phyloP scores from a whole-genome alignment of 2,888 invertebrate genomes.

The Pandemis heparana region DNA sequence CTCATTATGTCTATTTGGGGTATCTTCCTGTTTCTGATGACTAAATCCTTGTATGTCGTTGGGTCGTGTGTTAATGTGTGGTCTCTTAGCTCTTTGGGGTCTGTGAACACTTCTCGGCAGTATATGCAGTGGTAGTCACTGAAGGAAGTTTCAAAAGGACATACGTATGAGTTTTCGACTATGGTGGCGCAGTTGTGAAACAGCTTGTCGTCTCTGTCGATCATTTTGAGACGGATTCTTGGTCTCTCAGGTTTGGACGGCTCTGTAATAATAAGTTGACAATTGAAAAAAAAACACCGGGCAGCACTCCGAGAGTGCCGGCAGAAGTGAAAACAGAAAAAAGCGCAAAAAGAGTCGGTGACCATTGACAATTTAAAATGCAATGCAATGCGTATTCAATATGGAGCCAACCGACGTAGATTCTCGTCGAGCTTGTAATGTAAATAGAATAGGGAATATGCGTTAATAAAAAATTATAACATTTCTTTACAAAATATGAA shows the following conservation, averaged over 20 bases:
- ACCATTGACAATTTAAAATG: too few relatives aligned
- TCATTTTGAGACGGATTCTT: conserved; percentile 27
- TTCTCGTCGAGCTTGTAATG: too few relatives aligned
- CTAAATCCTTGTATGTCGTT: conserved; percentile 56
- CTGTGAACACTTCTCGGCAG: conserved; percentile 67
- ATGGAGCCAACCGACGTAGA: too few relatives aligned
- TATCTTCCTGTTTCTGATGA: conserved; percentile 58
- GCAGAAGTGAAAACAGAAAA: too few relatives aligned
- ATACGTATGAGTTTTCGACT: conserved; percentile 71
- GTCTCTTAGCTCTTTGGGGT: conserved; percentile 65
- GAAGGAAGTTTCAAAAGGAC: conserved; percentile 71
- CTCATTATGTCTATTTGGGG: conserved; percentile 64
- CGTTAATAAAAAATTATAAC: too few relatives aligned
- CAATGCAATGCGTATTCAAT: too few relatives aligned
- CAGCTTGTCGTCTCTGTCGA: conserved; percentile 57
- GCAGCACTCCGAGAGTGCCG: too few relatives aligned
- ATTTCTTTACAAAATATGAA: too few relatives aligned
- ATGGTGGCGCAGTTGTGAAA: conserved; percentile 63
- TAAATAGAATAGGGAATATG: too few relatives aligned
- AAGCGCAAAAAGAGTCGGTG: too few relatives aligned
- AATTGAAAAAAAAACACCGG: too few relatives aligned
- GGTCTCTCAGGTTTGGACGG: conserved; percentile 22
- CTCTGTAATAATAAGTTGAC: conserved; percentile 20
- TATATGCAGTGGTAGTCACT: conserved; percentile 72
- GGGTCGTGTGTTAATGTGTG: conserved; percentile 72